Percentiles rank a stretch among this genome's conserved stretches.
Evolutionary conservation across 2,797 vertebrate genomes (phyloP).

Genomic region (Momotus momota): DNA sequence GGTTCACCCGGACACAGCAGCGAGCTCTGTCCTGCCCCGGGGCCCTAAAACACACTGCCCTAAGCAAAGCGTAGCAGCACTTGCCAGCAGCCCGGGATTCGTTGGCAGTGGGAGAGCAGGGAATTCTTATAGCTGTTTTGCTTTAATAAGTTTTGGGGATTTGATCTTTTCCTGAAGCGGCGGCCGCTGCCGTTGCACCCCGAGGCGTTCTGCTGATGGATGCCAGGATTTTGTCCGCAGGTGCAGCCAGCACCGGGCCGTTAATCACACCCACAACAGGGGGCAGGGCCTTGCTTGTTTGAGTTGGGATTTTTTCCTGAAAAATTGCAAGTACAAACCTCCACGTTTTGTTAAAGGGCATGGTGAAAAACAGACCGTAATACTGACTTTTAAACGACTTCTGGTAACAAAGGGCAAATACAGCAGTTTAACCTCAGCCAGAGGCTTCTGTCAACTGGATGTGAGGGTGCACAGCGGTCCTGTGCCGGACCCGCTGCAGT

Average conservation of each 20-base stretch:
- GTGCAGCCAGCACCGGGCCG: not conserved
- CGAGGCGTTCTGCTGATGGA: not conserved
- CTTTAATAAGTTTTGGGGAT: slow-evolving; percentile 29
- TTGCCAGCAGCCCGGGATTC: not conserved
- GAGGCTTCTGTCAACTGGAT: not conserved
- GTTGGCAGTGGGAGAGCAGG: not conserved
- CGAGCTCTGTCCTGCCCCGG: not conserved
- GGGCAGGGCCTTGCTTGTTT: not conserved
- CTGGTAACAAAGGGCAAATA: not conserved
- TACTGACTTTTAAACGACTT: not conserved
- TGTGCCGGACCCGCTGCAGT: not conserved
- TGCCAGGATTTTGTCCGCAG: not conserved
- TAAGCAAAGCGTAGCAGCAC: not conserved
- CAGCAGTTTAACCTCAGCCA: not conserved
- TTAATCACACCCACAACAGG: slow-evolving; percentile 20
- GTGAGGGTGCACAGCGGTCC: not conserved
- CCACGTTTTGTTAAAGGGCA: not conserved
- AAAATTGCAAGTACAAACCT: not conserved
- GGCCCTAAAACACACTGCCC: not conserved
- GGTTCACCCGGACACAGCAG: not conserved
- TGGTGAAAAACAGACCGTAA: not conserved
- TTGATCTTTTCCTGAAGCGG: not conserved
- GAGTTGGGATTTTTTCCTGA: not conserved
- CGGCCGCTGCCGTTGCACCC: not conserved
- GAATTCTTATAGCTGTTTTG: not conserved